Evolutionary conservation across 2,888 invertebrate species (phyloP).

Genomic region (Oligia strigilis): DNA sequence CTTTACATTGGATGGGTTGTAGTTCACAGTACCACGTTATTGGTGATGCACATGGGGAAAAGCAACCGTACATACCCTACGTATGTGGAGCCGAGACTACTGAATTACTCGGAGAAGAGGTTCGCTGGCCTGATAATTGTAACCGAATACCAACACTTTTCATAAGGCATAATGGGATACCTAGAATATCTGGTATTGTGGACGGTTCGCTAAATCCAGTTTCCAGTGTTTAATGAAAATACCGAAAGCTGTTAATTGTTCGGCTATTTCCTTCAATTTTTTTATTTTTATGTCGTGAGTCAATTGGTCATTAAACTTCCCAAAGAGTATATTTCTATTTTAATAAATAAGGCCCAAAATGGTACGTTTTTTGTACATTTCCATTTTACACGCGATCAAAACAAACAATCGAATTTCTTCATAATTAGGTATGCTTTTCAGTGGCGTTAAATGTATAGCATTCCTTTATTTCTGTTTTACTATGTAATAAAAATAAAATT

Average conservation of each 20-base stretch:
- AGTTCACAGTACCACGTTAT: conserved; percentile 1
- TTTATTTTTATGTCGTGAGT: too few species aligned
- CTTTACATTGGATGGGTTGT: conserved; percentile 6
- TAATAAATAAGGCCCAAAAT: not conserved
- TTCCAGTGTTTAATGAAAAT: conserved; percentile 5
- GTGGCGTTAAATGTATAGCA: too few species aligned
- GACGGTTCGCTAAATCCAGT: not conserved
- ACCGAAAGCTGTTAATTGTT: not conserved
- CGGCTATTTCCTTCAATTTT: not conserved
- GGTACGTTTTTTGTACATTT: not conserved
- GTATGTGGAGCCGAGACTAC: not conserved
- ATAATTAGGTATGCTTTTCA: too few species aligned
- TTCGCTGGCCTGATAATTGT: not conserved
- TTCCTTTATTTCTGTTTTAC: too few species aligned
- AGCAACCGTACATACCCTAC: not conserved
- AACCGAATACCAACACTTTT: too few species aligned
- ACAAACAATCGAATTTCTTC: too few species aligned
- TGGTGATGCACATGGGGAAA: not conserved
- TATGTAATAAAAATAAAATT: too few species aligned
- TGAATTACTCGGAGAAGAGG: not conserved
- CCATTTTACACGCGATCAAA: too few species aligned
- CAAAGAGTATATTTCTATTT: not conserved
- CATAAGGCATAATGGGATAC: not conserved
- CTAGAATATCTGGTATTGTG: conserved; percentile 5
- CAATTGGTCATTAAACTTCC: not conserved